These are phyloP conservation scores for Phylloscopus trochiloides DNA, from an alignment of 2,113 vertebrate species.

Conservation along the genomic window DNA sequence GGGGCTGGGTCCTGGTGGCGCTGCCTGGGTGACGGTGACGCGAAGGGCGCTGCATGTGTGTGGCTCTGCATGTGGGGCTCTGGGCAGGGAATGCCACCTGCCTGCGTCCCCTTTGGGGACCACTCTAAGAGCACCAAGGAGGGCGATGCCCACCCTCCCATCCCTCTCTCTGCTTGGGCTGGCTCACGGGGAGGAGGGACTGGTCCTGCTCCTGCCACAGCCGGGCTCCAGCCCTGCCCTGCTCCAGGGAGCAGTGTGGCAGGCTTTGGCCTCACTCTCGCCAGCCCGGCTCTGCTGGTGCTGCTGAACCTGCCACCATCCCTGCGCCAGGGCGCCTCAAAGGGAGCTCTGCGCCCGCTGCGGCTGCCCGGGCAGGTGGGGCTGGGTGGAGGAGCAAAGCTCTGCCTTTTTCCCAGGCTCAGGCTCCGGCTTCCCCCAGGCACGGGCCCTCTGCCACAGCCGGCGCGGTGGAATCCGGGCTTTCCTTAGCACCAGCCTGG, in stretches of 20 bases:
- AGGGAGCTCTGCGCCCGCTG: not conserved
- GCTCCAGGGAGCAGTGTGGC: not conserved
- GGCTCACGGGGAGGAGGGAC: not conserved
- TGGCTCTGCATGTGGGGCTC: constrained; percentile 42
- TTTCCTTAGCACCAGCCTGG: rapidly evolving
- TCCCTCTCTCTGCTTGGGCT: not conserved
- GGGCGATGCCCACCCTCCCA: not conserved
- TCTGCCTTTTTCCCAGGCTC: constrained; percentile 23
- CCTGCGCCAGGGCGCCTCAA: rapidly evolving
- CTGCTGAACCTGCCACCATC: not conserved
- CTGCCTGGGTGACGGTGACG: not conserved
- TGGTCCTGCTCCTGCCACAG: not conserved
- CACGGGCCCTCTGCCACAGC: constrained; percentile 6
- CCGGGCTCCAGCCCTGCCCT: not conserved
- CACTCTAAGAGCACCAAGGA: rapidly evolving
- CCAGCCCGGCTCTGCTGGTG: not conserved
- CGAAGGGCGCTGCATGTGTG: not conserved
- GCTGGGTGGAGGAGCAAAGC: not conserved
- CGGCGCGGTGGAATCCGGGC: rapidly evolving
- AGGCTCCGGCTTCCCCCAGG: not conserved
- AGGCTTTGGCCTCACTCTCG: not conserved
- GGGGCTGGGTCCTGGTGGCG: constrained; percentile 43
- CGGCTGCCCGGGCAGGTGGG: not conserved
- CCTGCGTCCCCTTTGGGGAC: not conserved
- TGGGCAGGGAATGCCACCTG: rapidly evolving